These are phyloP conservation scores for Mergus octosetaceus DNA, from an alignment of 2,797 vertebrate species.

Conservation along the genomic window DNA sequence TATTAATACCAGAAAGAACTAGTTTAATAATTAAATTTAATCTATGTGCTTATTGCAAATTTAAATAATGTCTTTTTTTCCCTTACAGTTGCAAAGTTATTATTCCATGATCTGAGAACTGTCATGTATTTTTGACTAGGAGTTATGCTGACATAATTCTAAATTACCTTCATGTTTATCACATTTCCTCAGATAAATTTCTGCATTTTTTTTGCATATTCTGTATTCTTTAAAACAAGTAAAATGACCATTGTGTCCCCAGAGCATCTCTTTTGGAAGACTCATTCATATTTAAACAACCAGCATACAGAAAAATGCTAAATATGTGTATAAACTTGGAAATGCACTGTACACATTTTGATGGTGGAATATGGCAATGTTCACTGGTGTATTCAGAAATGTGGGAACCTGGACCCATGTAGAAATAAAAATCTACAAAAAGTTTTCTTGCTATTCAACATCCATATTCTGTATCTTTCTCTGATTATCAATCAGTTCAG, in stretches of 20 bases:
- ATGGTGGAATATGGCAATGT: background rate
- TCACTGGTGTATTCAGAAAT: background rate
- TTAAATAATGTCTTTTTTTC: constrained; percentile 37
- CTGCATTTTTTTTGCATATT: background rate
- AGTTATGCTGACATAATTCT: background rate
- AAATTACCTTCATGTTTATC: constrained; percentile 14
- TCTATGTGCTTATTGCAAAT: background rate
- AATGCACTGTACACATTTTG: background rate
- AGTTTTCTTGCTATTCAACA: background rate
- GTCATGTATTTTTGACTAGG: background rate
- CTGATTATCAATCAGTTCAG: background rate
- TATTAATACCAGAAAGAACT: constrained; percentile 18
- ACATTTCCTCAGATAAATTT: background rate
- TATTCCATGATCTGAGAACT: background rate
- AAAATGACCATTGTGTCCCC: background rate
- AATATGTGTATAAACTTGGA: background rate
- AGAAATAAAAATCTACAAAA: background rate
- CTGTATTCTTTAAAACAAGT: background rate
- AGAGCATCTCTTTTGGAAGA: background rate
- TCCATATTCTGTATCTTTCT: background rate
- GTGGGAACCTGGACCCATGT: background rate
- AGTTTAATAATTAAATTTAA: background rate
- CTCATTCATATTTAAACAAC: constrained; percentile 14
- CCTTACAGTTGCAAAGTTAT: background rate
- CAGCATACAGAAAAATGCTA: background rate